A percentile compares a stretch with the other conserved stretches of the same genome.
Conservation (phyloP, 2,888 invertebrate species). For the Drosophila antonietae region DNA sequence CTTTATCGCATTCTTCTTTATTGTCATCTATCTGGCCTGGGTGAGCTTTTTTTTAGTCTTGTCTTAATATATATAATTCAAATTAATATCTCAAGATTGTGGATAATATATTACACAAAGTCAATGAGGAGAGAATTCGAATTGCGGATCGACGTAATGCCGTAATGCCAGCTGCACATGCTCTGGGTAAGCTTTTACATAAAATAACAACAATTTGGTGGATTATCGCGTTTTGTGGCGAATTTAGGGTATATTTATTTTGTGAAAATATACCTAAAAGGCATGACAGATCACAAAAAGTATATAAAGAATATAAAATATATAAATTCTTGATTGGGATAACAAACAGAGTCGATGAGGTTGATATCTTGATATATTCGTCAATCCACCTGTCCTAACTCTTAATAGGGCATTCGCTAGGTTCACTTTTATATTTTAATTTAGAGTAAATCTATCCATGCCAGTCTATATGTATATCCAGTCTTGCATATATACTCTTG, state of each 20-base stretch:
- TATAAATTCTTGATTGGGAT: not conserved
- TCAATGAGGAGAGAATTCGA: not conserved
- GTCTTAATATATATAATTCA: not conserved
- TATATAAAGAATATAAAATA: not conserved
- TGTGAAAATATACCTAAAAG: not conserved
- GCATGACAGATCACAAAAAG: not conserved
- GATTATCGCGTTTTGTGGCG: not conserved
- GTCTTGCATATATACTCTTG: too few species aligned
- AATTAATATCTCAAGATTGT: conserved; percentile 1
- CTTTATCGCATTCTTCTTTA: not conserved
- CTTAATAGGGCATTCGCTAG: too few species aligned
- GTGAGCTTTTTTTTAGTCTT: conserved; percentile 5
- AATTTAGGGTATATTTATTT: not conserved
- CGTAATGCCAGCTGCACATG: not conserved
- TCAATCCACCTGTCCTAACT: too few species aligned
- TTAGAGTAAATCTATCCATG: not conserved
- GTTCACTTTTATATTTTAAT: not conserved
- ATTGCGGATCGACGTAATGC: not conserved
- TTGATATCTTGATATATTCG: not conserved
- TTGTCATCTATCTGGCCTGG: conserved; percentile 11
- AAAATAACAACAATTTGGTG: not conserved
- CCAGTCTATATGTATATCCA: not conserved
- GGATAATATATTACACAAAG: not conserved
- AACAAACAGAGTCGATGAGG: not conserved
- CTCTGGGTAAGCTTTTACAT: conserved; percentile 4